Percentiles rank a stretch among this genome's conserved stretches.
Conservation (phyloP, 2,797 vertebrate species). For the Lutjanus argentimaculatus region DNA sequence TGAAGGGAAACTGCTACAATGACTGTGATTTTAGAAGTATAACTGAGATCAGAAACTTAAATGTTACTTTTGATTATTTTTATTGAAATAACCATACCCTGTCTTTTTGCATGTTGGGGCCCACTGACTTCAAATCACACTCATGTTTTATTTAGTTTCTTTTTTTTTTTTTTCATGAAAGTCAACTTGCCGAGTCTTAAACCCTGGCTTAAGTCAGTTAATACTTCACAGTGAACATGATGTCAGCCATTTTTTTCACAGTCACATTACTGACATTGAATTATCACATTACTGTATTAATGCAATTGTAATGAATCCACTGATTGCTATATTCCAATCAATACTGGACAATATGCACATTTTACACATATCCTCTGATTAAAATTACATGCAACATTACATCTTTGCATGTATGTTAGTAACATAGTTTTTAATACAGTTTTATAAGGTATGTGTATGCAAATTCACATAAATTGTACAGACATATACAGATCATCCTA, state of each 20-base stretch:
- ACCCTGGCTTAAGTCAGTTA: not conserved
- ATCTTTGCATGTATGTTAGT: not conserved
- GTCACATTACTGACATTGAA: not conserved
- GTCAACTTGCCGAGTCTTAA: not conserved
- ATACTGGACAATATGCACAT: not conserved
- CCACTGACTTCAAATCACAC: not conserved
- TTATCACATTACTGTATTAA: not conserved
- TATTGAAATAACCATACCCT: not conserved
- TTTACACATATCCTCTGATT: not conserved
- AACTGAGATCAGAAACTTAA: not conserved
- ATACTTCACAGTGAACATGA: not conserved
- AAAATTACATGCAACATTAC: not conserved
- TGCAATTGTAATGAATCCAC: not conserved
- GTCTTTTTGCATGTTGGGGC: not conserved
- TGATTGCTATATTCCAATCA: not conserved
- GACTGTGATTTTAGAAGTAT: not conserved
- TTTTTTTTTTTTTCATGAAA: not conserved
- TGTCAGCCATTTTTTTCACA: slow-evolving; percentile 1
- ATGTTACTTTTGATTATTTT: not conserved
- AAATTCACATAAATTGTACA: not conserved
- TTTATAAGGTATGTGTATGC: not conserved
- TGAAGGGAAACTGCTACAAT: slow-evolving; percentile 17
- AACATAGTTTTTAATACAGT: not conserved
- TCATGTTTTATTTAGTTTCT: not conserved
- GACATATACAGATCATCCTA: not conserved